Conservation (phyloP, 2,888 invertebrate genomes). For the Biston betularia region DNA sequence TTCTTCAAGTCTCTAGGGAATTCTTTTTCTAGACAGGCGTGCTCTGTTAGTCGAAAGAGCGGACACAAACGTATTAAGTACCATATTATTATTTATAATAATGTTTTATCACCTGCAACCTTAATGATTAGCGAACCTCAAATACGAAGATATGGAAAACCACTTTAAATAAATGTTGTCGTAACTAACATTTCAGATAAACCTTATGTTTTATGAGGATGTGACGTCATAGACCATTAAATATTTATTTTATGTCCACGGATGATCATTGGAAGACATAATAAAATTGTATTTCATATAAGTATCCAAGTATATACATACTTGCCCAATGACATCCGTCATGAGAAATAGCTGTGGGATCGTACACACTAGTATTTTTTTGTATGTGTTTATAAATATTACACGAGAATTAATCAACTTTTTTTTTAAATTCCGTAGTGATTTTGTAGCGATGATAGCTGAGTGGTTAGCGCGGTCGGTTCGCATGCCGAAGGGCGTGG, state of each 20-base stretch:
- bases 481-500: no score
- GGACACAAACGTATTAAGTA: no score
- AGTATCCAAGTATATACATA: background rate
- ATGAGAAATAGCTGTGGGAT: background rate
- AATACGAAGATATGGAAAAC: conserved; percentile 43
- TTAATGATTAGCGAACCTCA: conserved; percentile 2
- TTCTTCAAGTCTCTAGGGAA: no score
- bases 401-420: no score
- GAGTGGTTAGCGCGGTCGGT: no score
- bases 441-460: no score
- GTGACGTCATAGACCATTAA: conserved; percentile 54
- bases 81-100: no score
- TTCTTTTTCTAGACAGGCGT: no score
- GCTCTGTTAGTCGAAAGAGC: no score
- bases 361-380: no score
- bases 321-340: background rate
- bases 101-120: no score
- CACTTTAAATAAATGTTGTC: conserved; percentile 47
- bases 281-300: conserved; percentile 17
- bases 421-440: no score
- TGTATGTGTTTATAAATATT: background rate
- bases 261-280: conserved; percentile 23
- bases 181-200: conserved; percentile 50
- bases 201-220: conserved; percentile 50
- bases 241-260: conserved; percentile 31